Base-by-base conservation (phyloP, 2,797 vertebrate species). In the Pristis pectinata region DNA sequence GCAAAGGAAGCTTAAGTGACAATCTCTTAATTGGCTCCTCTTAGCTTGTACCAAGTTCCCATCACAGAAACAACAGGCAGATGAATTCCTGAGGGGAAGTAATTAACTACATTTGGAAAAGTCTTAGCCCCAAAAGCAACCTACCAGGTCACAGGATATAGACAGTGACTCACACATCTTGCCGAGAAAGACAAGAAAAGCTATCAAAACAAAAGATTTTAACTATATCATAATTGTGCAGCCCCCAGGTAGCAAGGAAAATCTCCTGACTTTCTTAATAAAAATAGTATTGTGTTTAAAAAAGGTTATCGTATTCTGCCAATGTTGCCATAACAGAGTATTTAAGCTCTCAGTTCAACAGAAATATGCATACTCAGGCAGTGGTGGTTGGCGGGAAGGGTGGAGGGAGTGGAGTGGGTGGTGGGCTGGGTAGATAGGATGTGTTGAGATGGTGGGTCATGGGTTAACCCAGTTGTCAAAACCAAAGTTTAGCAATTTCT, bases 131-230 rank as follows among this genome's bases (percentile, higher is more conserved):
- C 61, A 91, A 37, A 91, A 67, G n/a, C n/a, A 64, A 34, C n/a
- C 87, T 41, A 37, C 19, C 87, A 67, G 87, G 87, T 91, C 87
- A 91, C 59, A n/a, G 85, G 56, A 89, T 89, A 61, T n/a, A 64
- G 15, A 59, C 85, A 91, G 87, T 91, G 87, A 91, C 87, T 91
- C 87, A 67, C n/a, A 37, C 59, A 91, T n/a, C 87, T 91, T 91
- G 37, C 59, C 67, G 87, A 67, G 87, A 61, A 53, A 91, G 59
- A 64, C 87, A 91, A 67, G 59, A 61, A 67, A 24, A 91, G n/a
- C 22, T 24, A 64, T 91, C 59, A 91, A 67, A 91, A 91, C 87
- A 85, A 89, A 61, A 89, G 30, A 89, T 89, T 61, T 89, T 89
- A 89, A 61, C 85, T 89, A 17, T 22, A 89, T 34, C 13, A 89